Base-by-base conservation (phyloP, 2,113 vertebrate genomes). In the Chrysochloris asiatica region DNA sequence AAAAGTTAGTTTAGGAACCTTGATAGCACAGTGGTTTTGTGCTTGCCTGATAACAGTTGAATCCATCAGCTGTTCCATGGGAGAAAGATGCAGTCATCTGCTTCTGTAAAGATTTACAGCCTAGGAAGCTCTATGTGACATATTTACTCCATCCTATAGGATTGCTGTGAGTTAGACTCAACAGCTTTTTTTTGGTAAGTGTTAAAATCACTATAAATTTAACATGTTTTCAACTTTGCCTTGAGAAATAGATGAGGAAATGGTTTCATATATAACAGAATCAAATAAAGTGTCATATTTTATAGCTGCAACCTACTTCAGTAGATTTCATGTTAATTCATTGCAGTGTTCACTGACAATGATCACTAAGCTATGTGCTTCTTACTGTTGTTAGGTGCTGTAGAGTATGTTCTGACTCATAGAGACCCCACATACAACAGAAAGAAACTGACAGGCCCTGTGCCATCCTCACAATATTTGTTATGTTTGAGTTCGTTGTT, bases 141-240 rank as follows among this genome's bases (percentile, higher is more conserved):
- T 9, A 26, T 59, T 6, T 59, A 24, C 24, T 59, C 56, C 26
- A 24, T 28, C 24, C 56, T 26, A 59, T 59, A 28, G 56, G 24
- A 26, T 59, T 24, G 4, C 24, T 8, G 9, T 7, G 56, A 28
- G 22, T 26, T 26, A 28, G 24, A n/a, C 56, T 59, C 7, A 59
- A 59, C 9, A 24, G 56, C 22, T 26, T 26, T 59, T 26, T 59
- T 59, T 59, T 59, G 33, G 3, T 63, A 33, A 47, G 10, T 61
- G 28, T 83, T 81, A 67, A 90, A 86, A 83, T 59, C 19, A 4
- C 56, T 85, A 80, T 75, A 82, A 82, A 82, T 43, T 72, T 19
- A 67, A 59, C 36, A 24, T 76, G 28, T 1, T 67, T 24, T 43
- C 94, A 78, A 83, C 33, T 73, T 82, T 89, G 52, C 21, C 79